phyloP scores from a whole-genome alignment of 2,888 invertebrate species.

The Dastarcus helophoroides region DNA sequence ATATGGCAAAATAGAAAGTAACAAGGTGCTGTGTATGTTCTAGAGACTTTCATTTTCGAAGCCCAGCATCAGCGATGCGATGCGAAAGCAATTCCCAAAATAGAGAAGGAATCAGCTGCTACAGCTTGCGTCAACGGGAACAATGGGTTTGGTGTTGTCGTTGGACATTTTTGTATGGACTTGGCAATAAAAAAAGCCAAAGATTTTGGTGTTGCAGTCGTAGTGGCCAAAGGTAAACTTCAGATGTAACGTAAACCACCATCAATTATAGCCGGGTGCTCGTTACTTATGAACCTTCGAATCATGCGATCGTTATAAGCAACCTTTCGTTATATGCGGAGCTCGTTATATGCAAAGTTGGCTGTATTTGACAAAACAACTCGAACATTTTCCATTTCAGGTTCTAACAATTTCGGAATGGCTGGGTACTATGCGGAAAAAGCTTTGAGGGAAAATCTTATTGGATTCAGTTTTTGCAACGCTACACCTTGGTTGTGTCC shows the following conservation, averaged over 20 bases:
- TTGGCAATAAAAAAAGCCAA: slow-evolving; percentile 1
- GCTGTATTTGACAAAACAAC: no score
- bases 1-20: no score
- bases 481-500: background rate
- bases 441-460: background rate
- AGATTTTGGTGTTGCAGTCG: background rate
- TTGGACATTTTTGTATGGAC: background rate
- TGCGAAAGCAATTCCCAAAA: no score
- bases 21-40: no score
- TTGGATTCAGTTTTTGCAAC: background rate
- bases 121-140: slow-evolving; percentile 1
- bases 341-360: no score
- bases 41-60: no score
- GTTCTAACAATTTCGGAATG: background rate
- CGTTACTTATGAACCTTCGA: slow-evolving; percentile 1
- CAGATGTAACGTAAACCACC: background rate
- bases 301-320: no score
- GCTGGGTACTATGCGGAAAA: background rate
- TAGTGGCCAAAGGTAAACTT: background rate
- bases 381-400: no score
- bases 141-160: background rate
- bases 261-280: background rate
- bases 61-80: no score
- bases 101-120: slow-evolving; percentile 1
- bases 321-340: no score